Percentiles rank a stretch among this genome's conserved stretches.
phyloP scores from a whole-genome alignment of 2,113 vertebrate genomes.

The Antechinus stuartii region DNA sequence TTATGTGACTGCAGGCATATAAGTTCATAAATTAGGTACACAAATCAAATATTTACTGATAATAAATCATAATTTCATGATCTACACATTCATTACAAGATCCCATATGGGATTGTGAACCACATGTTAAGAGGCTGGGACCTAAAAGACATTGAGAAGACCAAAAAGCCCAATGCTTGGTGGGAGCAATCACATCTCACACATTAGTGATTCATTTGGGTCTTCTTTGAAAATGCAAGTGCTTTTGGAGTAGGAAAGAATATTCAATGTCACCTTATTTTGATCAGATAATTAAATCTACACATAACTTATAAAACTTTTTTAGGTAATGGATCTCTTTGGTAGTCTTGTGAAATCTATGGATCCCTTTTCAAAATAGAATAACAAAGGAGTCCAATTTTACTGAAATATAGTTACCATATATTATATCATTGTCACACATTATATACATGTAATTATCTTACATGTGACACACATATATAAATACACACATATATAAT shows the following conservation, averaged over 20 bases:
- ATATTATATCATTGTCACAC: no score
- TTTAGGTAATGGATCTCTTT: neutral
- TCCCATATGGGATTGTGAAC: no score
- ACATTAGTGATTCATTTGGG: constrained; percentile 75
- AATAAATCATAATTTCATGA: no score
- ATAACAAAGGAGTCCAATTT: neutral
- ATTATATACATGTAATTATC: neutral
- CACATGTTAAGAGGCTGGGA: no score
- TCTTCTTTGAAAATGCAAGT: constrained; percentile 77
- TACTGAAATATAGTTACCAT: neutral
- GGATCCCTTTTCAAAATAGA: neutral
- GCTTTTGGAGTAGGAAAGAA: constrained; percentile 50
- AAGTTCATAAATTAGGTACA: no score
- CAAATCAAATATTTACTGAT: no score
- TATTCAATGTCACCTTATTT: neutral
- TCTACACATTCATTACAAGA: no score
- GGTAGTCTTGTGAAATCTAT: neutral
- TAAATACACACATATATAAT: no score
- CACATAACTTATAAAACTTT: neutral
- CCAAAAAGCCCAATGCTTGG: constrained; percentile 20
- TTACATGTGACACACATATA: no score
- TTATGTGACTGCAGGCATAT: no score
- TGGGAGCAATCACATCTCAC: constrained; percentile 42
- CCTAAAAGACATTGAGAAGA: constrained; percentile 44
- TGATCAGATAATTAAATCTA: neutral